These are phyloP conservation scores for Tuta absoluta DNA, from an alignment of 2,888 invertebrate genomes.

Conservation along the genomic window DNA sequence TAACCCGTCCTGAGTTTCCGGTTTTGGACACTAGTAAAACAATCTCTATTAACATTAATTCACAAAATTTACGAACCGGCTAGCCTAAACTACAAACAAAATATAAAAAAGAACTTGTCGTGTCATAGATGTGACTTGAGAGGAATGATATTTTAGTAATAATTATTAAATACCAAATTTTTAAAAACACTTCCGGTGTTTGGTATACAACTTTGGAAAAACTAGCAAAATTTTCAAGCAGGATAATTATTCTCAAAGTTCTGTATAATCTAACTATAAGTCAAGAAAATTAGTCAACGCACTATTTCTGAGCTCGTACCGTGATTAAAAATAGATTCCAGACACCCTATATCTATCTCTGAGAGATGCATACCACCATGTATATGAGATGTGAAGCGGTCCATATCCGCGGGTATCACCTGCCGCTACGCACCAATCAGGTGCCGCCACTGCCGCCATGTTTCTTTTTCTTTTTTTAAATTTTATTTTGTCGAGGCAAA, in stretches of 20 bases:
- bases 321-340: constrained; percentile 26
- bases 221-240: too few relatives aligned
- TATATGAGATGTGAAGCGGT: constrained; percentile 46
- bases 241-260: neutral
- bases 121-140: too few relatives aligned
- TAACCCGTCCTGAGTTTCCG: too few relatives aligned
- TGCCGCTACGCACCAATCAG: constrained; percentile 51
- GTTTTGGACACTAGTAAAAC: too few relatives aligned
- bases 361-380: constrained; percentile 10
- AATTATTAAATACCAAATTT: too few relatives aligned
- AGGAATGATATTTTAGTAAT: too few relatives aligned
- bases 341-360: constrained; percentile 44
- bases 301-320: neutral
- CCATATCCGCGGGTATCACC: constrained; percentile 62
- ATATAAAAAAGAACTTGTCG: too few relatives aligned
- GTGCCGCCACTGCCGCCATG: constrained; percentile 29
- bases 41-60: too few relatives aligned
- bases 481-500: constrained; percentile 19
- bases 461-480: constrained; percentile 31
- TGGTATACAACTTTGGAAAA: too few relatives aligned
- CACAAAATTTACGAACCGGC: too few relatives aligned
- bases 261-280: neutral
- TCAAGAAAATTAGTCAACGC: neutral
- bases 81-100: too few relatives aligned
- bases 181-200: too few relatives aligned